Conservation (phyloP, 2,888 invertebrate genomes). For the Lepidochrysops patricia region DNA sequence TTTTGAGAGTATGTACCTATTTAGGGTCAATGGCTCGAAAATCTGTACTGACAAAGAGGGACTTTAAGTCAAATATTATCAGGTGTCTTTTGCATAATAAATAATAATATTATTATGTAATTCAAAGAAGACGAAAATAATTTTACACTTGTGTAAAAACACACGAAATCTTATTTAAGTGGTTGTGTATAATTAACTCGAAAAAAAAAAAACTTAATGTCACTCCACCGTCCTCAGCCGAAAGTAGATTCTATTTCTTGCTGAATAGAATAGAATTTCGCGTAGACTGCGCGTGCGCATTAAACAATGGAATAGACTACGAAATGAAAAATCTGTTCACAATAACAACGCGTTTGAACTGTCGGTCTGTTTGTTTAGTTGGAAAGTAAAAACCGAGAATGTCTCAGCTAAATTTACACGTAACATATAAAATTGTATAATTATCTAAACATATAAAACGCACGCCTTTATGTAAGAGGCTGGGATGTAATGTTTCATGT, state of each 20-base stretch:
- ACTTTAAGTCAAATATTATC: too few species aligned
- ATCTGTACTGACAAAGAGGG: too few species aligned
- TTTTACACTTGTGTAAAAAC: slow-evolving; percentile 1
- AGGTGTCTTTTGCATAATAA: background rate
- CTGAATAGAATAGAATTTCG: background rate
- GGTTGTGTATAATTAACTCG: slow-evolving; percentile 7
- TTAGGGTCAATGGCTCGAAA: too few species aligned
- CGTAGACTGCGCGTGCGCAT: background rate
- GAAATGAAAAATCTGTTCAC: slow-evolving; percentile 40
- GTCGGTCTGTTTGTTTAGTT: slow-evolving; percentile 51
- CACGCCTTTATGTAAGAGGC: slow-evolving; percentile 20
- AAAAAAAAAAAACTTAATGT: slow-evolving; percentile 2
- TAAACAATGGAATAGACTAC: slow-evolving; percentile 29
- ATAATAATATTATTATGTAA: background rate
- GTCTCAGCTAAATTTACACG: slow-evolving; percentile 36
- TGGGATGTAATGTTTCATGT: slow-evolving; percentile 15
- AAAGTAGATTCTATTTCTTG: background rate
- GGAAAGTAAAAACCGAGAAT: slow-evolving; percentile 46
- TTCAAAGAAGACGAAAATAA: background rate
- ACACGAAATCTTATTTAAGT: slow-evolving; percentile 1
- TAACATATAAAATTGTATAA: slow-evolving; percentile 29
- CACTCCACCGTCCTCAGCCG: background rate
- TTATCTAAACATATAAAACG: slow-evolving; percentile 30
- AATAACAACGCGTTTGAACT: slow-evolving; percentile 40
- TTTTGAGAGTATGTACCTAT: too few species aligned